A percentile compares a stretch with the other conserved stretches of the same genome.
phyloP scores from a whole-genome alignment of 2,797 vertebrate genomes.

The Chrosomus eos region DNA sequence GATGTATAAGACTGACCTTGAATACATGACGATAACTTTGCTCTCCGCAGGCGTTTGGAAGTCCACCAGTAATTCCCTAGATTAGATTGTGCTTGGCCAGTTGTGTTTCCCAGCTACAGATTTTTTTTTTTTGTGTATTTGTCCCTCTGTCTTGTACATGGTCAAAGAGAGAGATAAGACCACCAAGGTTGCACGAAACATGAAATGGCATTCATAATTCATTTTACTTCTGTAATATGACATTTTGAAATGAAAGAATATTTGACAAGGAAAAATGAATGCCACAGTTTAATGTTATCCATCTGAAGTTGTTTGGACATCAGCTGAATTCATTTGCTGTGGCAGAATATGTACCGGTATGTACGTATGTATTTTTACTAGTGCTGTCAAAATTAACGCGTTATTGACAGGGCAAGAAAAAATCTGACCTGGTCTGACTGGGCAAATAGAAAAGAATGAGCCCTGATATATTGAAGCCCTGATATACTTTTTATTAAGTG shows the following conservation, averaged over 20 bases:
- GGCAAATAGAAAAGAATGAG: no score
- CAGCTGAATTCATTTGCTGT: neutral
- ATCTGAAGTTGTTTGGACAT: neutral
- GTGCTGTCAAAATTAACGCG: no score
- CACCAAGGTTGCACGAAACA: constrained; percentile 7
- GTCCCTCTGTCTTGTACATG: neutral
- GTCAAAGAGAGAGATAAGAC: constrained; percentile 8
- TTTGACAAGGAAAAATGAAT: constrained; percentile 1
- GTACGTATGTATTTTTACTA: neutral
- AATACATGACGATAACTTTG: neutral
- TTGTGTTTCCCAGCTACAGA: neutral
- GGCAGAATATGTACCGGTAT: neutral
- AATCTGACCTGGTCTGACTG: no score
- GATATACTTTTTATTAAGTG: no score
- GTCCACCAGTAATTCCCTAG: neutral
- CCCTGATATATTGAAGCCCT: no score
- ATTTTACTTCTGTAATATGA: constrained; percentile 17
- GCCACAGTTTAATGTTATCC: neutral
- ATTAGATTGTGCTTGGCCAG: neutral
- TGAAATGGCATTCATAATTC: constrained; percentile 10
- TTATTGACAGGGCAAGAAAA: no score
- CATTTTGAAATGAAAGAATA: neutral
- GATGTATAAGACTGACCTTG: neutral
- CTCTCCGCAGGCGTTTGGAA: neutral
- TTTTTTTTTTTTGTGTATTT: neutral